Conservation (phyloP, 2,113 vertebrate genomes). For the Nothocercus nigrocapillus region DNA sequence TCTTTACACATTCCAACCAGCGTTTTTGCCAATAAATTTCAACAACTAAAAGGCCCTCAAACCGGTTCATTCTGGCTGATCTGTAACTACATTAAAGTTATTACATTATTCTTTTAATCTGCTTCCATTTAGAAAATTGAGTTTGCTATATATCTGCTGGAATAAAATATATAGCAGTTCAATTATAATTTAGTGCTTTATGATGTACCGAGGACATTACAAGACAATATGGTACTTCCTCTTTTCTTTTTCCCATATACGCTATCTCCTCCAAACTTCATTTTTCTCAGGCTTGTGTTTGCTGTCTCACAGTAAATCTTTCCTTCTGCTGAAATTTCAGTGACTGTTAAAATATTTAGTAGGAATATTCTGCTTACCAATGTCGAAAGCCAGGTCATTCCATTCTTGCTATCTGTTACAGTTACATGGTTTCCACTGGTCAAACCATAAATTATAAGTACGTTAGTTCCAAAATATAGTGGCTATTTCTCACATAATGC, state of each 20-base stretch:
- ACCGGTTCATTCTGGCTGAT: fast-evolving
- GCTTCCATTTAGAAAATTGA: neutral
- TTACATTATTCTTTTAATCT: neutral
- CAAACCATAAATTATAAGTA: neutral
- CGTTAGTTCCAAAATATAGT: neutral
- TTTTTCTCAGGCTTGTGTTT: neutral
- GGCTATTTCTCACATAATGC: neutral
- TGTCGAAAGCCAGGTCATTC: neutral
- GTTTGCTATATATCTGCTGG: neutral
- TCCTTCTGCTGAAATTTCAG: neutral
- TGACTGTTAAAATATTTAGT: neutral
- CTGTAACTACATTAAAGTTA: neutral
- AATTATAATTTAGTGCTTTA: neutral
- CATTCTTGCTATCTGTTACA: neutral
- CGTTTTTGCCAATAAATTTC: neutral
- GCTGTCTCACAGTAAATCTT: neutral
- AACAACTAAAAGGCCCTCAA: neutral
- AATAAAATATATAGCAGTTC: neutral
- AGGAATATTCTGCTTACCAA: neutral
- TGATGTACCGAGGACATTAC: neutral
- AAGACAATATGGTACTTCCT: neutral
- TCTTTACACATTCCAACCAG: neutral
- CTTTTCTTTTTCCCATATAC: neutral
- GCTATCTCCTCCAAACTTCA: neutral
- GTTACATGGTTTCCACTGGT: neutral